Percentiles rank a stretch among this genome's conserved stretches.
These are phyloP conservation scores for Augochlorella aurata DNA, from an alignment of 2,888 invertebrate genomes.

Conservation along the genomic window DNA sequence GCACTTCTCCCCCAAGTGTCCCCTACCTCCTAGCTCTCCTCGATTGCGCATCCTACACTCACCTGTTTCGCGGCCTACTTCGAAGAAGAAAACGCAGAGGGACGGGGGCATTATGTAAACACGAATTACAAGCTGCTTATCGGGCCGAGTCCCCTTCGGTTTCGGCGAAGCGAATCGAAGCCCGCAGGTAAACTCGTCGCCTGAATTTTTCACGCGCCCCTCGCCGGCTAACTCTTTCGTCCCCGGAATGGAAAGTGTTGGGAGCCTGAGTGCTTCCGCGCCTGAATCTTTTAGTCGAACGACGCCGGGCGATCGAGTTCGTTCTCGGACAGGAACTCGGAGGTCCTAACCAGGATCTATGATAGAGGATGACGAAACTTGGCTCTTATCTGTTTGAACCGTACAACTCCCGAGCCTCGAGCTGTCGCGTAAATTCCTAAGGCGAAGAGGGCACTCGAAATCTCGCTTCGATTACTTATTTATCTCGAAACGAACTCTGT, in stretches of 20 bases:
- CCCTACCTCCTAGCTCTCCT: neutral
- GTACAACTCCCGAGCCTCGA: neutral
- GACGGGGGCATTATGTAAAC: neutral
- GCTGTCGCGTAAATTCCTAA: neutral
- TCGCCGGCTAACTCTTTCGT: slow-evolving; percentile 8
- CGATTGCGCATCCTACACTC: neutral
- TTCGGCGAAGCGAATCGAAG: neutral
- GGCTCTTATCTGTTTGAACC: neutral
- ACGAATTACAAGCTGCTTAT: neutral
- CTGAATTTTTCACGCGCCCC: slow-evolving; percentile 23
- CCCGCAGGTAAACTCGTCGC: neutral
- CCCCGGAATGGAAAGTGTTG: slow-evolving; percentile 21
- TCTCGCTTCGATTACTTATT: neutral
- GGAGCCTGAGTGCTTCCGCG: neutral
- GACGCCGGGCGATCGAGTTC: neutral
- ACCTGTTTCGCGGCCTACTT: neutral
- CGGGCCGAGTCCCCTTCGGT: neutral
- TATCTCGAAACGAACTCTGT: neutral
- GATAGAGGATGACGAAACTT: neutral
- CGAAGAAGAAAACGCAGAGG: neutral
- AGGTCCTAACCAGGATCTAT: neutral
- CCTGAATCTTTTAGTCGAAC: slow-evolving; percentile 30
- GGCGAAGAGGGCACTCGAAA: neutral
- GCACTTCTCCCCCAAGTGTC: too few species aligned
- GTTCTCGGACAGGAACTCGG: neutral